Evolutionary conservation across 1,140 invertebrate genomes (phyloP), one percentile per base, ranked within the genome.

Genomic region (Protaetia brevitarsis): DNA sequence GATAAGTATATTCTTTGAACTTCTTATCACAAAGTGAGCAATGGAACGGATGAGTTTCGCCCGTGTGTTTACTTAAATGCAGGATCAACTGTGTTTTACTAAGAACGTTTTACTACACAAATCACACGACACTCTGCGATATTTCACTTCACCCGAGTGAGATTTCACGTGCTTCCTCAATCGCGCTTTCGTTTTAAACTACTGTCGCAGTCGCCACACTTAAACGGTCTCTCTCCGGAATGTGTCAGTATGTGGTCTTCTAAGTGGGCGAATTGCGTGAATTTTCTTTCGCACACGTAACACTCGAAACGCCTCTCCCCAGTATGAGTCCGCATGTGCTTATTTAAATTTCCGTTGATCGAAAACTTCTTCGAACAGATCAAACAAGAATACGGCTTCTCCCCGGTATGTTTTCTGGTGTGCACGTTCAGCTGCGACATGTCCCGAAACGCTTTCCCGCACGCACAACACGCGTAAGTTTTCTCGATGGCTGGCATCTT

Each of bases 311-410:
- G 31, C 45, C 67, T 73, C 63, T 76, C 74, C 1, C 71, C 77
- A 6, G 76, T 76, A 63, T 76, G 74, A 30, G 69, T 74, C 19
- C 72, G 65, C 68, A 76, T 72, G 56, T 76, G 74, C 64, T 74
- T 76, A 41, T 70, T 76, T 45, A 76, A 63, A 66, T 76, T 74
- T 16, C 73, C 73, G 66, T 74, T 76, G 13, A 74, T 74, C 7
- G 75, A 74, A 69, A 79, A 79, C 28, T 72, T 69, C 80, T 96
- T 96, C 31, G 85, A 84, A 74, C 93, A 95, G 41, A 85, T 82
- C 65, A 85, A 81, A 80, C 93, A 96, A 64, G 85, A 80, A 76
- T 89, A 94, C 6, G 93, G 93, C 74, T 91, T 91, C 68, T 87
- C 83, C 13, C 86, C 90, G 63, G 86, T 92, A 78, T 96, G 94